These are phyloP conservation scores for Drosophila pseudotakahashii DNA, from an alignment of 2,888 invertebrate species.

Conservation along the genomic window DNA sequence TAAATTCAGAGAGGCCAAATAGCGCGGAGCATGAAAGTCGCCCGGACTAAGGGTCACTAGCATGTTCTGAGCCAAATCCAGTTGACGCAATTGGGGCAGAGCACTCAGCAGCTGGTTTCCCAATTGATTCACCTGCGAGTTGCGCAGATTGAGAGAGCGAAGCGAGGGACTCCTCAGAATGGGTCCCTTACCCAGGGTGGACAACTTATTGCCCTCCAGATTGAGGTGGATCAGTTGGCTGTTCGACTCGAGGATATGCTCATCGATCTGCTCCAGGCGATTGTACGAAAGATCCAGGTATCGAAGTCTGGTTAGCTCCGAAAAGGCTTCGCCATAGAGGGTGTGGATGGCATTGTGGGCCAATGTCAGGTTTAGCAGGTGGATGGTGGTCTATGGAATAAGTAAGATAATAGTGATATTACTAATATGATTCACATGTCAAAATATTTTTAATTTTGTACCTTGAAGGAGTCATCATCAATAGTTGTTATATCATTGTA, in stretches of 20 bases:
- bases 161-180: conserved; percentile 86
- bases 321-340: conserved; percentile 87
- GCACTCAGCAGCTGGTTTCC: conserved; percentile 85
- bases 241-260: conserved; percentile 86
- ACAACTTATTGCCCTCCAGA: conserved; percentile 87
- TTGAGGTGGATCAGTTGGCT: conserved; percentile 86
- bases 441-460: conserved; percentile 60
- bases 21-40: conserved; percentile 85
- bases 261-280: conserved; percentile 86
- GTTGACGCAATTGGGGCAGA: conserved; percentile 86
- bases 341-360: conserved; percentile 87
- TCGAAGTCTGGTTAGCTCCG: conserved; percentile 85
- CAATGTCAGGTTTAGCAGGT: conserved; percentile 78
- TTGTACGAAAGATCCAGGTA: conserved; percentile 87
- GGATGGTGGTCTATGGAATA: conserved; percentile 64
- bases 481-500: conserved; percentile 87
- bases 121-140: conserved; percentile 86
- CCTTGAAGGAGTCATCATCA: conserved; percentile 87
- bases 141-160: conserved; percentile 86
- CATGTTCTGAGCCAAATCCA: conserved; percentile 88
- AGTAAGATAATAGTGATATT: neutral
- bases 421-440: neutral
- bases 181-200: conserved; percentile 85
- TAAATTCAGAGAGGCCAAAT: conserved; percentile 85
- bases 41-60: conserved; percentile 85